Evolutionary conservation across 2,797 vertebrate genomes (phyloP).

Genomic region (Chloroceryle inda): DNA sequence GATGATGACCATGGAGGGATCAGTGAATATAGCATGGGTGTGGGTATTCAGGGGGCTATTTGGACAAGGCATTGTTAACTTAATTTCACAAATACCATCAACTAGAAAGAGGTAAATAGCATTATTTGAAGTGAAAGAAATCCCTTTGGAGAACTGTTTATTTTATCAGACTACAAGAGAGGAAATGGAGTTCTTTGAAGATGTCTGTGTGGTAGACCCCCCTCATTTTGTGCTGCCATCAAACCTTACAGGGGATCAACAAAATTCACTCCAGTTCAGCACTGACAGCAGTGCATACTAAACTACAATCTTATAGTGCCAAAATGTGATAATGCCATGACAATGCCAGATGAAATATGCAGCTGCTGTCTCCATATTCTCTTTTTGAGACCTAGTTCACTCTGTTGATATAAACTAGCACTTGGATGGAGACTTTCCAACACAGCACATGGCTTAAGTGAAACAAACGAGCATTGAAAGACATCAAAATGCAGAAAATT

Average conservation of each 20-base stretch:
- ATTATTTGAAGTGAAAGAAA: background rate
- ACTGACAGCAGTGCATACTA: background rate
- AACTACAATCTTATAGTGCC: background rate
- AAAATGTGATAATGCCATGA: accelerated
- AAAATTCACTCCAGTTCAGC: background rate
- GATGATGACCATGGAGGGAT: background rate
- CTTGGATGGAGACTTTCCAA: background rate
- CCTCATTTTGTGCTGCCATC: background rate
- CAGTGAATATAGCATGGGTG: background rate
- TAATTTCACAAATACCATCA: background rate
- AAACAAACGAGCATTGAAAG: background rate
- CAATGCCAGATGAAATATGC: background rate
- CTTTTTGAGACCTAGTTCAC: background rate
- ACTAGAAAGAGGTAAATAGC: background rate
- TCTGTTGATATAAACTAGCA: background rate
- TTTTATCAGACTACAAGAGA: background rate
- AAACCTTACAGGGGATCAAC: background rate
- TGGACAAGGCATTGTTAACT: background rate
- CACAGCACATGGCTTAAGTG: background rate
- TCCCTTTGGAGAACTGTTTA: background rate
- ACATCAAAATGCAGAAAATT: background rate
- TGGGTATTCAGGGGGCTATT: background rate
- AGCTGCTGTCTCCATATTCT: background rate
- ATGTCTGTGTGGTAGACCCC: background rate
- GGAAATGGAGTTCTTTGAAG: background rate